Conservation (phyloP, 2,797 vertebrate genomes). For the Enoplosus armatus region DNA sequence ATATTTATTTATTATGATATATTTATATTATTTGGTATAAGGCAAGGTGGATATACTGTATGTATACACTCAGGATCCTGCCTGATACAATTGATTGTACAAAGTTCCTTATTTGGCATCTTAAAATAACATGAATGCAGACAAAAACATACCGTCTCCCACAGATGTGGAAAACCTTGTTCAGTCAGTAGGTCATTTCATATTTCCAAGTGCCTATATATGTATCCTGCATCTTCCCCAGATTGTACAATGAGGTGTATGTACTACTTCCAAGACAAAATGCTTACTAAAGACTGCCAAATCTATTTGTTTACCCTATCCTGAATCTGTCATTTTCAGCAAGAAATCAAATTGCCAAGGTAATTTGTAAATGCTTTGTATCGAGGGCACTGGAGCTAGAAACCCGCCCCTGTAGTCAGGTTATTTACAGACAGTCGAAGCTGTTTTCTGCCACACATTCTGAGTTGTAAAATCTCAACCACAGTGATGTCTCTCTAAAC, state of each 20-base stretch:
- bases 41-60: not conserved
- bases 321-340: slow-evolving; percentile 43
- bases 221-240: slow-evolving; percentile 5
- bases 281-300: slow-evolving; percentile 17
- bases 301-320: slow-evolving; percentile 28
- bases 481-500: slow-evolving; percentile 48
- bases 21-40: slow-evolving; percentile 7
- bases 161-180: not conserved
- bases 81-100: not conserved
- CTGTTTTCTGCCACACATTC: slow-evolving; percentile 39
- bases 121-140: slow-evolving; percentile 5
- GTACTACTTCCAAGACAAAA: slow-evolving; percentile 26
- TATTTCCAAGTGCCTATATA: not conserved
- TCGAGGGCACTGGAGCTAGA: slow-evolving; percentile 36
- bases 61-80: not conserved
- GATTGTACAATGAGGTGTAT: not conserved
- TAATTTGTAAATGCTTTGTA: slow-evolving; percentile 43
- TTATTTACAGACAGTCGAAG: slow-evolving; percentile 44
- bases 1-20: too few species aligned
- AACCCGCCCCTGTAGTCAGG: slow-evolving; percentile 22
- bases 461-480: slow-evolving; percentile 42
- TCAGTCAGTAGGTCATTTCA: not conserved
- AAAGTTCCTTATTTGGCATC: not conserved
- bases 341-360: slow-evolving; percentile 38
- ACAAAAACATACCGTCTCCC: not conserved